Percentiles rank a stretch among this genome's conserved stretches.
phyloP scores from a whole-genome alignment of 53 echinoderm and acorn worm genomes.

The Henricia sp. region DNA sequence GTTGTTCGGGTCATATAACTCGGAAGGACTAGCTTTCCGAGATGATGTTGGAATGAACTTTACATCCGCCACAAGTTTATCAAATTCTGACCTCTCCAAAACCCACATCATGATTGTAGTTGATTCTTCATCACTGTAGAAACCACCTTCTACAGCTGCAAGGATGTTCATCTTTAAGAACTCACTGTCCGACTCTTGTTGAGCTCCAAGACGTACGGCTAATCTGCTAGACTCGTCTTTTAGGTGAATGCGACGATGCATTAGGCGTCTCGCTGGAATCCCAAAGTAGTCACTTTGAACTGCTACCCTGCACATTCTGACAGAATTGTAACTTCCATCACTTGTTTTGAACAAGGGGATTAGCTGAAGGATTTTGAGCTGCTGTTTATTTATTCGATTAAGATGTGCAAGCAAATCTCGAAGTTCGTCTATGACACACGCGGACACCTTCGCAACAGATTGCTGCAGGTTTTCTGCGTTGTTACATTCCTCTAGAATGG shows the following conservation, averaged over 20 bases:
- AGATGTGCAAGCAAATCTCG: constrained; percentile 11
- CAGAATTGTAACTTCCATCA: not conserved
- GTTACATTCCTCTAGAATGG: not conserved
- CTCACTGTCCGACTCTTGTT: not conserved
- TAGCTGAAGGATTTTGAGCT: not conserved
- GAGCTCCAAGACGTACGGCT: not conserved
- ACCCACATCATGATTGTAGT: constrained; percentile 52
- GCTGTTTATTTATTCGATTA: no score
- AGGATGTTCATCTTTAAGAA: constrained; percentile 29
- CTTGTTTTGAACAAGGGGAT: constrained; percentile 41
- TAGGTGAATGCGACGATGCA: not conserved
- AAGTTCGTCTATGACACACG: not conserved
- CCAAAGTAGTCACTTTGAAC: constrained; percentile 33
- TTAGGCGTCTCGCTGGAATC: constrained; percentile 13
- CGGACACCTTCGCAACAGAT: not conserved
- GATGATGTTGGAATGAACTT: constrained; percentile 60
- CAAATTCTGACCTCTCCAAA: constrained; percentile 16
- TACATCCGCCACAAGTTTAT: constrained; percentile 31
- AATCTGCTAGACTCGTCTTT: constrained; percentile 12
- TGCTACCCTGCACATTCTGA: not conserved
- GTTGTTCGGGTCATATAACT: constrained; percentile 67
- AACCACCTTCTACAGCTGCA: constrained; percentile 22
- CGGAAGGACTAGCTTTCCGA: constrained; percentile 14
- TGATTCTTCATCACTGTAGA: not conserved
- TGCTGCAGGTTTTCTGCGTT: not conserved